Conservation (phyloP, 2,888 invertebrate genomes). For the Tuberolachnus salignus region DNA sequence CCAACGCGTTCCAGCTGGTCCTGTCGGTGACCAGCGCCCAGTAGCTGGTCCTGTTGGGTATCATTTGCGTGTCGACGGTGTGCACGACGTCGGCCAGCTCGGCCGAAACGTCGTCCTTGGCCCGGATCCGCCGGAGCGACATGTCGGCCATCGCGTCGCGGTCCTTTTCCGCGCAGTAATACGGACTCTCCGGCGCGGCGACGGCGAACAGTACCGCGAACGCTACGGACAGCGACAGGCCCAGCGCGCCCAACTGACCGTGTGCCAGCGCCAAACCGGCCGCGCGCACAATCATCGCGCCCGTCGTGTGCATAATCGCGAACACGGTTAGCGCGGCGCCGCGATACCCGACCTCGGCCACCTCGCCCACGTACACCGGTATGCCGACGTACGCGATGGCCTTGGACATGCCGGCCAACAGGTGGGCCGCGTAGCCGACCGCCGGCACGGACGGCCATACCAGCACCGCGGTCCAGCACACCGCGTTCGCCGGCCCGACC, state of each 20-base stretch:
- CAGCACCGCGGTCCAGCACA: background rate
- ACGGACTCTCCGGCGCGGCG: background rate
- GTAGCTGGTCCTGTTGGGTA: constrained; percentile 5
- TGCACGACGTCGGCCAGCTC: background rate
- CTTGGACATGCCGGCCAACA: background rate
- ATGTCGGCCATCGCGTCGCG: background rate
- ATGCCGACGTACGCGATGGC: background rate
- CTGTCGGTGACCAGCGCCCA: constrained; percentile 54
- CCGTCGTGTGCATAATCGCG: background rate
- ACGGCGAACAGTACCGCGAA: background rate
- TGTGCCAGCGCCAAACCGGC: background rate
- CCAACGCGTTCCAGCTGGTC: constrained; percentile 58
- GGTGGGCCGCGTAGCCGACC: background rate
- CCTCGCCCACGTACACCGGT: background rate
- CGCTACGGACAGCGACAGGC: background rate
- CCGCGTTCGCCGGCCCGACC: background rate
- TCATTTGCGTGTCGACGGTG: background rate
- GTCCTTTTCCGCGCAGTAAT: background rate
- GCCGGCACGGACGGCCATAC: background rate
- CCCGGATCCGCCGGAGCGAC: background rate
- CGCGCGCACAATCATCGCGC: background rate
- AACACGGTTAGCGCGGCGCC: background rate
- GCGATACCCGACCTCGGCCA: background rate
- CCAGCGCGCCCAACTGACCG: background rate
- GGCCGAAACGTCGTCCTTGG: background rate